Evolutionary conservation across 2,113 vertebrate species (phyloP), one percentile per base, ranked within the genome.

Genomic region (Alligator sinensis): DNA sequence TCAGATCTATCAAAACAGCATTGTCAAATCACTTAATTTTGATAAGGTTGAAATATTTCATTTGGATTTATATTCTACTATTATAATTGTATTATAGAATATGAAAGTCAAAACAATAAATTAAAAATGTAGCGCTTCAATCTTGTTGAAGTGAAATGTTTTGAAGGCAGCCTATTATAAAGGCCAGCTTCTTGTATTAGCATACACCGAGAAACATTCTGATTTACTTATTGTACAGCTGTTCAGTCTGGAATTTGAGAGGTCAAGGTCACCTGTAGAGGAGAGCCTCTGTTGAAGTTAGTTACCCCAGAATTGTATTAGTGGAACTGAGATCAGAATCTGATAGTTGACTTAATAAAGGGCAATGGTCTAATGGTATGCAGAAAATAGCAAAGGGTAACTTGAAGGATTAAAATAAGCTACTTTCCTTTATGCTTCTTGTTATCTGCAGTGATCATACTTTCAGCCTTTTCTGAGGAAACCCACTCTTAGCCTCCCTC

Each of bases 1-100:
- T 72, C 30, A 30, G 68, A 72, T 38, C 19, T 21, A 38, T 24
- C 4, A 12, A 72, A 72, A 72, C 34, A 72, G 22, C 34, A 2
- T 22, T 22, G 38, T 38, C 21, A 24, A 72, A 72, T 18, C 19
- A 38, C 6, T 88, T 80, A 18, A 24, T 90, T 95, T 82, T 93
- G 94, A 47, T 92, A 77, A 93, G 70, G 58, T 91, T 93, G 55
- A 34, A 92, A 30, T 75, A 17, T 93, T 95, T 89, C 86, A 38
- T 91, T 96, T 92, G 93, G 77, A 87, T 92, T 92, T 94, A 76
- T 77, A 96, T 95, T 94, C 90, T 95, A 77, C 59, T 91, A 87
- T 55, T 62, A 47, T 47, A 91, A 82, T 25, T 89, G 58, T 79
- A 90, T 94, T 84, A 77, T 94, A n/a, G 77, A 85, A 55, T 70